Conservation (phyloP, 2,113 vertebrate species). For the Dasyprocta punctata region DNA sequence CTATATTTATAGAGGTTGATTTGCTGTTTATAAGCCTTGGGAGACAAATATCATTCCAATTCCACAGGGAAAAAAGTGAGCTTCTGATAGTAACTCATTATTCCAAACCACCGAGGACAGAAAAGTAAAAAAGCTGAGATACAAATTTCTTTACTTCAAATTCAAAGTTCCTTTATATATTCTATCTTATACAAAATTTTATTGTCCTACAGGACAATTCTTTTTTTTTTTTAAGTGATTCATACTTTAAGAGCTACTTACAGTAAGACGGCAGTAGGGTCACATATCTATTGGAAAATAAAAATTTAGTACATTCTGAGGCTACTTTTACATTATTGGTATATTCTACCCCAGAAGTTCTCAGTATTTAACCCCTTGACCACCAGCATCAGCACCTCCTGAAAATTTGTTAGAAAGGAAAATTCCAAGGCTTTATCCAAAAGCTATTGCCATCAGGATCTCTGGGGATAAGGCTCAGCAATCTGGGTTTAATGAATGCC, state of each 20-base stretch:
- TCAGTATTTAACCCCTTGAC: not conserved
- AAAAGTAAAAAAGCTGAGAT: not conserved
- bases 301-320: not conserved
- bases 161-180: not conserved
- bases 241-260: not conserved
- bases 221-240: not conserved
- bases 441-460: not conserved
- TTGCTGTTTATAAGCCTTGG: not conserved
- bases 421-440: not conserved
- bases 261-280: not conserved
- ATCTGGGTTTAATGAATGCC: slow-evolving; percentile 24
- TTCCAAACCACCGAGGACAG: not conserved
- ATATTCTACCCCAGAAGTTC: not conserved
- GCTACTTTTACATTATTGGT: too few species aligned
- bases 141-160: not conserved
- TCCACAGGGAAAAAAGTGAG: not conserved
- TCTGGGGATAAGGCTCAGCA: not conserved
- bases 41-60: not conserved
- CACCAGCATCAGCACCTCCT: not conserved
- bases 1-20: not conserved
- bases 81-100: not conserved
- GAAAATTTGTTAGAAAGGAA: not conserved
- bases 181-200: not conserved
- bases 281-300: not conserved
- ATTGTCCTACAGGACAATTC: not conserved